These are phyloP conservation scores for Cyclargus thomasi DNA, from an alignment of 1,140 invertebrate genomes.

Conservation along the genomic window DNA sequence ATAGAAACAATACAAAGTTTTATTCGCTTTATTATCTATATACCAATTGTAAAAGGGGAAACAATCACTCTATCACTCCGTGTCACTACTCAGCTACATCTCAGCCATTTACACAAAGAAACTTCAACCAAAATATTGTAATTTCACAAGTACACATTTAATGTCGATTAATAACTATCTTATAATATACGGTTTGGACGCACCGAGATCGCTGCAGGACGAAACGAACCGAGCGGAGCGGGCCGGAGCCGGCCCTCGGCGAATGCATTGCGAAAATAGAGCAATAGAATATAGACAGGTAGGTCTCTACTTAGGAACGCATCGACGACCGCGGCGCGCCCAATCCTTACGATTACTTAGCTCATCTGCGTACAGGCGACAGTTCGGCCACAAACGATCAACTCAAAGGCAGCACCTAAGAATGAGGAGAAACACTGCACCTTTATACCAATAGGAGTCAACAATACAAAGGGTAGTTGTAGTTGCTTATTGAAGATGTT, in stretches of 20 bases:
- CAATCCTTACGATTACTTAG: slow-evolving; percentile 41
- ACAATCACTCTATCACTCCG: slow-evolving; percentile 69
- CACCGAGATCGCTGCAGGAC: slow-evolving; percentile 32
- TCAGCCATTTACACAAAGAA: slow-evolving; percentile 72
- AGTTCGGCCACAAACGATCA: slow-evolving; percentile 56
- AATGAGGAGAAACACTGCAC: slow-evolving; percentile 13
- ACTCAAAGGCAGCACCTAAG: slow-evolving; percentile 33
- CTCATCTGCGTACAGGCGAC: slow-evolving; percentile 57
- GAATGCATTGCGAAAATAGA: slow-evolving; percentile 20
- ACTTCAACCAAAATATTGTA: slow-evolving; percentile 67
- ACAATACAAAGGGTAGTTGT: not conserved
- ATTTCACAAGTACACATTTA: slow-evolving; percentile 74
- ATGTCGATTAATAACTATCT: slow-evolving; percentile 67
- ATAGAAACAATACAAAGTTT: slow-evolving; percentile 61
- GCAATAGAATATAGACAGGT: slow-evolving; percentile 35
- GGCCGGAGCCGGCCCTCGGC: slow-evolving; percentile 9
- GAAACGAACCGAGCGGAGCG: slow-evolving; percentile 23
- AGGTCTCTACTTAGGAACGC: slow-evolving; percentile 34
- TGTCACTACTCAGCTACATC: slow-evolving; percentile 67
- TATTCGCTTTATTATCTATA: slow-evolving; percentile 72
- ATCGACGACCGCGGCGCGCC: slow-evolving; percentile 36
- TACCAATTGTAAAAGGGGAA: slow-evolving; percentile 73
- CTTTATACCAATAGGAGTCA: slow-evolving; percentile 9
- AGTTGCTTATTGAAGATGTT: no score
- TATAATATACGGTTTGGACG: slow-evolving; percentile 46